Conservation (phyloP, 2,797 vertebrate species). For the Anolis apletophallus region DNA sequence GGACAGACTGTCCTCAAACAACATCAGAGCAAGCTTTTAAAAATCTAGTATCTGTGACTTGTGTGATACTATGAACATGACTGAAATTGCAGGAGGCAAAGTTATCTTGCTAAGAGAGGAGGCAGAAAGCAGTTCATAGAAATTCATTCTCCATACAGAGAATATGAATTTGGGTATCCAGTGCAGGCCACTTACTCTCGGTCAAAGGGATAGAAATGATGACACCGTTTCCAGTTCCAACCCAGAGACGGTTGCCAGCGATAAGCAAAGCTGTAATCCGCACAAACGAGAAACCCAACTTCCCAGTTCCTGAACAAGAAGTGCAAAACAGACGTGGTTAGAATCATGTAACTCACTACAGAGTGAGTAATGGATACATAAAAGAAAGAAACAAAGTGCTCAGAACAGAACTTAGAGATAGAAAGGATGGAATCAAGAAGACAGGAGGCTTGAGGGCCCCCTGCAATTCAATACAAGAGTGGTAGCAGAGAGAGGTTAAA, state of each 20-base stretch:
- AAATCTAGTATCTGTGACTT: neutral
- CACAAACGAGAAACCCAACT: conserved; percentile 97
- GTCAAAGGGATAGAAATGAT: conserved; percentile 98
- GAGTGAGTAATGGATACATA: too few species aligned
- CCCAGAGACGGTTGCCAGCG: conserved; percentile 97
- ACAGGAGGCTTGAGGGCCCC: neutral
- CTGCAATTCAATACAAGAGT: neutral
- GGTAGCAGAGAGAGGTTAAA: neutral
- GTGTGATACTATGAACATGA: neutral
- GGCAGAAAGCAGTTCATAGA: neutral
- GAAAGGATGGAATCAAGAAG: neutral
- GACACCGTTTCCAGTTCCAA: conserved; percentile 96
- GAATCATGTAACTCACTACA: neutral
- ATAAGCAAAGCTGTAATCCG: conserved; percentile 96
- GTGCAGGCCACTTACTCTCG: conserved; percentile 86
- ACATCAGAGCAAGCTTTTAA: neutral
- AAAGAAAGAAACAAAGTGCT: too few species aligned
- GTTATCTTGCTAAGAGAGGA: neutral
- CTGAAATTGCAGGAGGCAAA: neutral
- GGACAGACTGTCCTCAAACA: neutral
- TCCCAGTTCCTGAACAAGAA: conserved; percentile 87
- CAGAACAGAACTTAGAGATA: too few species aligned
- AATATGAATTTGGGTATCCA: neutral
- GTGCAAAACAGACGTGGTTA: neutral
- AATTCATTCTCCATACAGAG: neutral